Conservation (phyloP, 2,888 invertebrate species). For the Alviniconcha strummeri region DNA sequence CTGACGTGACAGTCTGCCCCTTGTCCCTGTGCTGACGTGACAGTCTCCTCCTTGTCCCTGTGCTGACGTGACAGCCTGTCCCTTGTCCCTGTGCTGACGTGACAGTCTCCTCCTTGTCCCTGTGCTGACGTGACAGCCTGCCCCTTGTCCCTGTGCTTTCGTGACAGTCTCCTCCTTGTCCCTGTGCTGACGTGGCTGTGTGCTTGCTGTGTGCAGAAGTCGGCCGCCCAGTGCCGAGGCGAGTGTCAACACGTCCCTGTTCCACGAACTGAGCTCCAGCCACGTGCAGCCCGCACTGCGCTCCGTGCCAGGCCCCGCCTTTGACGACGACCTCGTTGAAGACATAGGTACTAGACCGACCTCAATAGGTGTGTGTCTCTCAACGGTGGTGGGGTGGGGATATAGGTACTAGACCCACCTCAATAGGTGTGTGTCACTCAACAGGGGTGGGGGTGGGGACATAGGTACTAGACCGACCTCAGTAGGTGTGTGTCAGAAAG, state of each 20-base stretch:
- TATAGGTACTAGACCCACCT: constrained; percentile 43
- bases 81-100: no score
- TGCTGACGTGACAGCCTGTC: no score
- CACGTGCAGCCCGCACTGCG: constrained; percentile 37
- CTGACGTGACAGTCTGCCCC: no score
- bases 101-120: no score
- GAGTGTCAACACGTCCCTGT: constrained; percentile 41
- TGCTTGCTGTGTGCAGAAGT: neutral
- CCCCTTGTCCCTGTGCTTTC: no score
- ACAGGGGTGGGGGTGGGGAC: constrained; percentile 41
- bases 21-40: no score
- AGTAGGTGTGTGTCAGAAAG: neutral
- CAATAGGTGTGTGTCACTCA: neutral
- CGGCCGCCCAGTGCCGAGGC: constrained; percentile 19
- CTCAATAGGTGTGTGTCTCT: neutral
- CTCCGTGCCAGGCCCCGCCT: constrained; percentile 50
- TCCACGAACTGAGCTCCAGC: constrained; percentile 40
- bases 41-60: no score
- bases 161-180: no score
- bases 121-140: no score
- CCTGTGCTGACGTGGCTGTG: neutral
- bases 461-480: constrained; percentile 42
- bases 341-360: constrained; percentile 48
- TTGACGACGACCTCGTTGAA: constrained; percentile 58
- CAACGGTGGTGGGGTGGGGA: constrained; percentile 39